Evolutionary conservation across 2,797 vertebrate genomes (phyloP).

Genomic region (Avahi laniger): DNA sequence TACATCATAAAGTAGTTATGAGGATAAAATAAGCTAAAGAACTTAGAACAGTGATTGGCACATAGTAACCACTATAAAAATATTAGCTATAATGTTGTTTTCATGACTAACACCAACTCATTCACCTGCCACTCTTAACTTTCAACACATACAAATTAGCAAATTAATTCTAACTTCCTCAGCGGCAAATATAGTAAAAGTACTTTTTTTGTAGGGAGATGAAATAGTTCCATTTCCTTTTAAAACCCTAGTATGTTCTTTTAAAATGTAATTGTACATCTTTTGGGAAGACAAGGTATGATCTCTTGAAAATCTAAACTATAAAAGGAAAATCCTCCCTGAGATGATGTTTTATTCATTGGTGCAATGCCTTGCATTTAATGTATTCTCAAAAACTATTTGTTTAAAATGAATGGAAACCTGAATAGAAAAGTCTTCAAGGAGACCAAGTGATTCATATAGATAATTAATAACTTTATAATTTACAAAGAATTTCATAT

Average conservation of each 20-base stretch:
- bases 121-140: neutral
- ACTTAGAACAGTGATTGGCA: neutral
- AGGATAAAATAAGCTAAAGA: constrained; percentile 8
- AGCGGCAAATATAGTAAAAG: neutral
- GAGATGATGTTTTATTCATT: constrained; percentile 53
- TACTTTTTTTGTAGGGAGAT: neutral
- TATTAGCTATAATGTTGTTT: neutral
- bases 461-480: neutral
- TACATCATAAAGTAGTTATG: neutral
- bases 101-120: neutral
- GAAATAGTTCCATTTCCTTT: constrained; percentile 9
- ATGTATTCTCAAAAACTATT: constrained; percentile 15
- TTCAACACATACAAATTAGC: neutral
- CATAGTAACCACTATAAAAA: neutral
- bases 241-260: neutral
- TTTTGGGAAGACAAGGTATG: neutral
- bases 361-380: neutral
- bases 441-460: neutral
- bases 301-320: constrained; percentile 39
- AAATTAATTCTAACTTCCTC: constrained; percentile 18
- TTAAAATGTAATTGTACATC: constrained; percentile 12
- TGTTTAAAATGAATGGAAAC: constrained; percentile 48
- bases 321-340: constrained; percentile 1
- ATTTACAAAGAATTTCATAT: neutral
- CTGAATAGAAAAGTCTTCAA: neutral